These are phyloP conservation scores for Philonicus albiceps DNA, from an alignment of 2,888 invertebrate species.

Conservation along the genomic window DNA sequence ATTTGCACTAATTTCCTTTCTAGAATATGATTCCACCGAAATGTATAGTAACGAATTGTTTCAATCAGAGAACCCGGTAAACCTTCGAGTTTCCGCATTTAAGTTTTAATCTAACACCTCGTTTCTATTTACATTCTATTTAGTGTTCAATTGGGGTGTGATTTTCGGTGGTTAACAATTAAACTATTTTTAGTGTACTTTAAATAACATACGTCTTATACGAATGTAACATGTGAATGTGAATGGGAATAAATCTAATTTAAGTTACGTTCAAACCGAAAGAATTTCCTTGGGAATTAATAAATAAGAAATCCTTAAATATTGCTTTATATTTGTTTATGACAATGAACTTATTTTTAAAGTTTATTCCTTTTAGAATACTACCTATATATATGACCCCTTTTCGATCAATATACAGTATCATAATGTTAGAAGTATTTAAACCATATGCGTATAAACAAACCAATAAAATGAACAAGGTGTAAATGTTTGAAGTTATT, in stretches of 20 bases:
- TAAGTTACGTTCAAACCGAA: background rate
- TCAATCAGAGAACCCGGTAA: background rate
- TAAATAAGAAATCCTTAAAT: background rate
- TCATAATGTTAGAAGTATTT: no score
- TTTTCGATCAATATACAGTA: no score
- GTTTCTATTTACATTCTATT: background rate
- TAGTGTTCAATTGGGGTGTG: background rate
- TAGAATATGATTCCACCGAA: background rate
- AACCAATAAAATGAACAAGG: no score
- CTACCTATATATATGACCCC: no score
- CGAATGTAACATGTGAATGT: background rate
- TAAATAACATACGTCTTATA: background rate
- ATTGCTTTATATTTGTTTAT: background rate
- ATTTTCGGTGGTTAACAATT: background rate
- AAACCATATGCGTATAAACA: no score
- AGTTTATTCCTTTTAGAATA: no score
- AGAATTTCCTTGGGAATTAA: background rate
- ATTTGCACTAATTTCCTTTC: background rate
- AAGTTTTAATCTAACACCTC: background rate
- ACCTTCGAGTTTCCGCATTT: background rate
- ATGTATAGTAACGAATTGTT: background rate
- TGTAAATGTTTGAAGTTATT: no score
- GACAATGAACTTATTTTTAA: no score
- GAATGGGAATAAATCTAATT: background rate
- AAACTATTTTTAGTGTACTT: background rate